phyloP scores from a whole-genome alignment of 2,797 vertebrate species.

The Spondyliosoma cantharus region DNA sequence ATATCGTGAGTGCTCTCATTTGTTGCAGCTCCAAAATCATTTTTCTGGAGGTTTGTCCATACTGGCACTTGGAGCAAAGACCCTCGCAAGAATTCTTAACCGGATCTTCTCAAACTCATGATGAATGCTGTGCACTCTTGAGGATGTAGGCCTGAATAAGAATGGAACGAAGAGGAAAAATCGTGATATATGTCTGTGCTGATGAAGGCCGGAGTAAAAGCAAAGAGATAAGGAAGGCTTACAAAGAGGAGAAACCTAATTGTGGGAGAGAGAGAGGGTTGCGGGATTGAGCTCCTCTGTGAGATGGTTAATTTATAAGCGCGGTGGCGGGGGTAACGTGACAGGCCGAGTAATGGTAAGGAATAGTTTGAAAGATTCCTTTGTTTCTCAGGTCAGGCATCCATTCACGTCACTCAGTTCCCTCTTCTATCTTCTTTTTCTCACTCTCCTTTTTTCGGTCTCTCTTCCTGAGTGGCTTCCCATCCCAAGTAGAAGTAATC shows the following conservation, averaged over 20 bases:
- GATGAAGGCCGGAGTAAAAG: conserved; percentile 70
- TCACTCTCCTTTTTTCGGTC: conserved; percentile 40
- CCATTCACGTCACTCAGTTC: conserved; percentile 69
- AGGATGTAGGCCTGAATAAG: conserved; percentile 61
- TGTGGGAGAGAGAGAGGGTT: conserved; percentile 70
- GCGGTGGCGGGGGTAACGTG: conserved; percentile 67
- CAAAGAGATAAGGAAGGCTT: conserved; percentile 70
- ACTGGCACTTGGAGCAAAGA: conserved; percentile 12
- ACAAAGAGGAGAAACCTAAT: conserved; percentile 77
- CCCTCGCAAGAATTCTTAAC: conserved; percentile 38
- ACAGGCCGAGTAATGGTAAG: conserved; percentile 79
- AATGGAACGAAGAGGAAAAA: conserved; percentile 64
- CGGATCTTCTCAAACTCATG: conserved; percentile 39
- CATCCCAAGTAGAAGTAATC: conserved; percentile 65
- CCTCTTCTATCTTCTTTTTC: conserved; percentile 68
- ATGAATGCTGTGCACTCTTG: conserved; percentile 59
- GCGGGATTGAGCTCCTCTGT: conserved; percentile 71
- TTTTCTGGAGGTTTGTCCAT: conserved; percentile 35
- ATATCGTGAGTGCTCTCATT: conserved; percentile 16
- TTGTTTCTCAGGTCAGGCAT: conserved; percentile 76
- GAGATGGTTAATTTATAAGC: conserved; percentile 84
- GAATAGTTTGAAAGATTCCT: conserved; percentile 77
- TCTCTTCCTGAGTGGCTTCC: conserved; percentile 49
- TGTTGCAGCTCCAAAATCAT: neutral
- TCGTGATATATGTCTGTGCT: conserved; percentile 66